A percentile compares a stretch with the other conserved stretches of the same genome.
Conservation (phyloP, 2,113 vertebrate species). For the Rostratula benghalensis region DNA sequence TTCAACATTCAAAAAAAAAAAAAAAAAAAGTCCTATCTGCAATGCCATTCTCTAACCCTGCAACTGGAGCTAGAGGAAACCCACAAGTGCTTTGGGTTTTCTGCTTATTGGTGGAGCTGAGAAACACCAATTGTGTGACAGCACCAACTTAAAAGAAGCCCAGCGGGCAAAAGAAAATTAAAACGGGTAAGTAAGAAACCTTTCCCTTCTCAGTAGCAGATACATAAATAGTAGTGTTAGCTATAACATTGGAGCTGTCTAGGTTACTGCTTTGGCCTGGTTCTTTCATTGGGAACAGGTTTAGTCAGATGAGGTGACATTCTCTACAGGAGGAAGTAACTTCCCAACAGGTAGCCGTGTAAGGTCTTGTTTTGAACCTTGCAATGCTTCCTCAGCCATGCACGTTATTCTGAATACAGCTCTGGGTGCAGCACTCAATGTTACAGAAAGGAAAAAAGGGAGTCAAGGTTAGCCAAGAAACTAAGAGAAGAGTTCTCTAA, state of each 20-base stretch:
- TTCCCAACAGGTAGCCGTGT: not conserved
- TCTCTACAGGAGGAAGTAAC: not conserved
- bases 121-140: not conserved
- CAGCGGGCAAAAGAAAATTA: not conserved
- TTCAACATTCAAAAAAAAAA: not conserved
- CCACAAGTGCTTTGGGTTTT: fast-evolving
- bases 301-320: not conserved
- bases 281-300: conserved; percentile 11
- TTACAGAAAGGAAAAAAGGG: not conserved
- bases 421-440: not conserved
- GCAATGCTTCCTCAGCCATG: not conserved
- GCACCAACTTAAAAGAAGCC: not conserved
- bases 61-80: not conserved
- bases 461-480: not conserved
- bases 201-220: not conserved
- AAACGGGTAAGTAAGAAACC: not conserved
- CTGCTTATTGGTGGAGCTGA: not conserved
- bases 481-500: not conserved
- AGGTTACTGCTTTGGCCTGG: conserved; percentile 3
- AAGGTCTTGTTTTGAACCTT: not conserved
- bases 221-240: conserved; percentile 7
- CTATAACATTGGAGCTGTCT: not conserved
- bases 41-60: not conserved
- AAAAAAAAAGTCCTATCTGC: not conserved
- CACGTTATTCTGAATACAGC: not conserved